A percentile compares a stretch with the other conserved stretches of the same genome.
These are phyloP conservation scores for Anoplolepis gracilipes DNA, from an alignment of 1,140 invertebrate species.

Conservation along the genomic window DNA sequence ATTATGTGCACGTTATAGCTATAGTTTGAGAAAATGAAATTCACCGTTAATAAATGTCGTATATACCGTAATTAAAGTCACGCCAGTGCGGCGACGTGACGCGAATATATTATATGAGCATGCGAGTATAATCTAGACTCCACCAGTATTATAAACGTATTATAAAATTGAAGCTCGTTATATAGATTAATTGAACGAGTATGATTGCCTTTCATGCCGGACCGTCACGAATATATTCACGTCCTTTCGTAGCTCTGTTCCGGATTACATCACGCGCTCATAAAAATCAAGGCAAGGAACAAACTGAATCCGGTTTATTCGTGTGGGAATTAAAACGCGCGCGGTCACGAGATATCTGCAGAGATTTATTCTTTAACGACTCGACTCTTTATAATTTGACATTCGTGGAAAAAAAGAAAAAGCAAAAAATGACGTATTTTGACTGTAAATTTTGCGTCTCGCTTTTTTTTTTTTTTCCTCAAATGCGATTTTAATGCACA, in stretches of 20 bases:
- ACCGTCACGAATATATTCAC: neutral
- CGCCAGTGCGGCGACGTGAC: conserved; percentile 28
- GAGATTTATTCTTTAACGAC: conserved; percentile 26
- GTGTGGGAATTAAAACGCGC: neutral
- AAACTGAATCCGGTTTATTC: conserved; percentile 7
- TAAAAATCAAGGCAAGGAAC: conserved; percentile 39
- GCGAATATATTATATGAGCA: conserved; percentile 33
- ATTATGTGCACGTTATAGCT: conserved; percentile 38
- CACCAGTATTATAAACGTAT: conserved; percentile 1
- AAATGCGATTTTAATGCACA: conserved; percentile 12
- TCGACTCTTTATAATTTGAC: neutral
- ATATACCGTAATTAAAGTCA: conserved; percentile 56
- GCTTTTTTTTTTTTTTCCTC: neutral
- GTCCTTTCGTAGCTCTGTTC: neutral
- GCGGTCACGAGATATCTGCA: conserved; percentile 5
- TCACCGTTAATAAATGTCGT: conserved; percentile 55
- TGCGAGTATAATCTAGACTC: neutral
- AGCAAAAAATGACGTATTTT: neutral
- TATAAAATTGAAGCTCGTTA: conserved; percentile 41
- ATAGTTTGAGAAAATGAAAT: conserved; percentile 47
- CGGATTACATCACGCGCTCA: conserved; percentile 5
- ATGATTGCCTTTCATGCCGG: neutral
- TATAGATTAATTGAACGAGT: conserved; percentile 36
- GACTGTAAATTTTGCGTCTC: neutral
- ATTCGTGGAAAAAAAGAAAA: conserved; percentile 16